Conservation (phyloP, 1,140 invertebrate species). For the Triops longicaudatus region DNA sequence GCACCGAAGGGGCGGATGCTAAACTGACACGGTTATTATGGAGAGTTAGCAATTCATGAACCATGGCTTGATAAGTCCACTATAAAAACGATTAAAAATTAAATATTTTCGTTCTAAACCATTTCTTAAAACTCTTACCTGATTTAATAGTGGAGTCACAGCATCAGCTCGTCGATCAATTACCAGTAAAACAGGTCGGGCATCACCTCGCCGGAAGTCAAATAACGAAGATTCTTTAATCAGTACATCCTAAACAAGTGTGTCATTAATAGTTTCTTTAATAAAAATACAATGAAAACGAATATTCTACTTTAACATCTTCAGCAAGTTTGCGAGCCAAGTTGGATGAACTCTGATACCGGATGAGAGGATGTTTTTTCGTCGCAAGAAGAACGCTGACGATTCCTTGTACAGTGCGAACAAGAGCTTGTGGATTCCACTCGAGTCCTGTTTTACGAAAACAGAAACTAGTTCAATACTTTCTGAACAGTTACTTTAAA, state of each 20-base stretch:
- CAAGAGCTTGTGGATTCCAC: conserved; percentile 65
- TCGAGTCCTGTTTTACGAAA: conserved; percentile 46
- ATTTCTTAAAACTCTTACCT: conserved; percentile 41
- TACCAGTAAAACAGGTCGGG: conserved; percentile 70
- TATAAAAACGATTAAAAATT: conserved; percentile 38
- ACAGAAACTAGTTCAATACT: conserved; percentile 19
- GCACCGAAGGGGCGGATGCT: conserved; percentile 57
- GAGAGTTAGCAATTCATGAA: conserved; percentile 92
- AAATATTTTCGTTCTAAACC: not conserved
- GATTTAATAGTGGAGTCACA: conserved; percentile 92
- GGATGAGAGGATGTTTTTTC: conserved; percentile 80
- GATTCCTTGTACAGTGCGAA: conserved; percentile 74
- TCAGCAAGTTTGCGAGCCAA: conserved; percentile 79
- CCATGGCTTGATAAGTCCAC: conserved; percentile 99
- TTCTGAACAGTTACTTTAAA: too few species aligned
- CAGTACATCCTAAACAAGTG: conserved; percentile 55
- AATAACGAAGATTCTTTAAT: conserved; percentile 79
- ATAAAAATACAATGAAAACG: conserved; percentile 25
- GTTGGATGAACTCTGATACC: conserved; percentile 83
- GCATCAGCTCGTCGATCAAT: conserved; percentile 87
- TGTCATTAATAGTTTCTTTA: conserved; percentile 19
- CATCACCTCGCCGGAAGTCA: conserved; percentile 65
- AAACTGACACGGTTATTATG: conserved; percentile 92
- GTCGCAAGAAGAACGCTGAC: conserved; percentile 79
- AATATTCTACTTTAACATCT: conserved; percentile 49